Conservation (phyloP, 2,113 vertebrate genomes). For the Erpornis zantholeuca region DNA sequence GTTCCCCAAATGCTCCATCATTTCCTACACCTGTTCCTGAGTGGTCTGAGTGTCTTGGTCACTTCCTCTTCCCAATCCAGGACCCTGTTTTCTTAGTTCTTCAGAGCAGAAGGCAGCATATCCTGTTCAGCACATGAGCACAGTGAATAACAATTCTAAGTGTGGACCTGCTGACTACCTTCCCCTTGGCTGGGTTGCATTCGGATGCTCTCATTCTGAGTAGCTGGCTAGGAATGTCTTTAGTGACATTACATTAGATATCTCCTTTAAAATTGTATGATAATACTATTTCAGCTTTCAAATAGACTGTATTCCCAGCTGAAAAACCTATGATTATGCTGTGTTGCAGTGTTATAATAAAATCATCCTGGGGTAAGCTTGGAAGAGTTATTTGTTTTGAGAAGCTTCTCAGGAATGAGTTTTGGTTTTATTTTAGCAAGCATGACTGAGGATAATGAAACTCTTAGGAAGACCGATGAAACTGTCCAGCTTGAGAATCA, state of each 20-base stretch:
- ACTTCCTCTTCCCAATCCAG: not conserved
- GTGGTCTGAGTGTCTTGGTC: not conserved
- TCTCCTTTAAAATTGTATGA: not conserved
- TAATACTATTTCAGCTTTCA: not conserved
- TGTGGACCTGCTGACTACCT: not conserved
- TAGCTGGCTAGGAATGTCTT: not conserved
- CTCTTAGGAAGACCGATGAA: slow-evolving; percentile 70
- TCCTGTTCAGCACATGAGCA: not conserved
- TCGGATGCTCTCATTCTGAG: not conserved
- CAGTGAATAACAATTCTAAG: not conserved
- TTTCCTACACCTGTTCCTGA: not conserved
- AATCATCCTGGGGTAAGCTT: not conserved
- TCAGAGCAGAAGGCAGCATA: not conserved
- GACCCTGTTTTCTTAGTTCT: not conserved
- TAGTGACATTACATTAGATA: not conserved
- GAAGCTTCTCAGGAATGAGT: not conserved
- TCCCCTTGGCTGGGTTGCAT: not conserved
- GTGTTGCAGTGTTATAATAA: not conserved
- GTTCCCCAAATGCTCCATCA: not conserved
- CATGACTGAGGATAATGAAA: slow-evolving; percentile 68
- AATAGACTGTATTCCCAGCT: not conserved
- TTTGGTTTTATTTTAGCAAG: slow-evolving; percentile 62
- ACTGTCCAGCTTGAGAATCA: slow-evolving; percentile 75
- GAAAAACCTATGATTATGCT: not conserved
- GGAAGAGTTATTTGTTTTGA: not conserved